Evolutionary conservation across 2,113 vertebrate genomes (phyloP).

Genomic region (Heterochromis multidens): DNA sequence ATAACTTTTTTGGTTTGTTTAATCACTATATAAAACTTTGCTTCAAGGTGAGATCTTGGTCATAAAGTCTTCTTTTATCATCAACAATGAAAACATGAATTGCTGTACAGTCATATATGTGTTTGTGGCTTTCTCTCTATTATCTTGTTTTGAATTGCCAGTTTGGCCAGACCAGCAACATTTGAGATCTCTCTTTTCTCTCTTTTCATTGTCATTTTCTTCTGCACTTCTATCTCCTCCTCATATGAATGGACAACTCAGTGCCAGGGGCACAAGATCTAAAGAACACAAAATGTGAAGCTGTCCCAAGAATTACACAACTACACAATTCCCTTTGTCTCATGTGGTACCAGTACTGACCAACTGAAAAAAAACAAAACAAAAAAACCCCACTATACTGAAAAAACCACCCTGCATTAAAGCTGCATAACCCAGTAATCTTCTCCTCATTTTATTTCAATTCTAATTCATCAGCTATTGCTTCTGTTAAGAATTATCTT

Average conservation of each 20-base stretch:
- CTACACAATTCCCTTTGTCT: neutral
- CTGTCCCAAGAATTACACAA: neutral
- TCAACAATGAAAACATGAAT: too few species aligned
- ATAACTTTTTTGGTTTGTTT: neutral
- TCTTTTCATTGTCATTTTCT: neutral
- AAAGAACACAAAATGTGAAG: too few species aligned
- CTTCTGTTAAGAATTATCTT: neutral
- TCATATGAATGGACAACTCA: neutral
- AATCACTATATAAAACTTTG: neutral
- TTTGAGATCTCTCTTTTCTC: neutral
- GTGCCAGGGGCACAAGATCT: too few species aligned
- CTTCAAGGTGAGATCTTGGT: neutral
- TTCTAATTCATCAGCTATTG: neutral
- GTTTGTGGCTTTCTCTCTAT: neutral
- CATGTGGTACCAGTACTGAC: neutral
- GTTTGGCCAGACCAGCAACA: neutral
- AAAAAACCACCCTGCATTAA: too few species aligned
- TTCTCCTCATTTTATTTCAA: neutral
- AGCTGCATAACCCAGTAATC: too few species aligned
- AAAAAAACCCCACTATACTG: too few species aligned
- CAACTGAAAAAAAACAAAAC: neutral
- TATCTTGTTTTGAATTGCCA: neutral
- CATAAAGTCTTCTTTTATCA: neutral
- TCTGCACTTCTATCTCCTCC: neutral
- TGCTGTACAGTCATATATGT: neutral